Evolutionary conservation across 2,888 invertebrate species (phyloP).

Genomic region (Nipponacmea schrenckii): DNA sequence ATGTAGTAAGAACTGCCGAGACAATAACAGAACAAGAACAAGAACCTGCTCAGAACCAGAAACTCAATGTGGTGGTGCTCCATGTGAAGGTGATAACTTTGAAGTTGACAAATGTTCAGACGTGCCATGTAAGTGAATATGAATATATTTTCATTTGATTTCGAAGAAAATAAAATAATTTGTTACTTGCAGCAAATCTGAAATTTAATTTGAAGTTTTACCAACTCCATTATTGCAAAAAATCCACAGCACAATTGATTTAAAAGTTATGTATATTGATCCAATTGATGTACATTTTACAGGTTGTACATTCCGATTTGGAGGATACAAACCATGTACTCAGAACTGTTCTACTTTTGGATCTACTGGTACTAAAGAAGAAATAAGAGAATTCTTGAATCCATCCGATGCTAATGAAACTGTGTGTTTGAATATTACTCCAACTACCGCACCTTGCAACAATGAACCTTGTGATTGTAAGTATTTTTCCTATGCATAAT

Average conservation of each 20-base stretch:
- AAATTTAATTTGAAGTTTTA: no score
- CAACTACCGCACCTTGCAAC: neutral
- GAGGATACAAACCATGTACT: neutral
- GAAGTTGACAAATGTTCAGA: neutral
- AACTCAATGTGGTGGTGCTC: neutral
- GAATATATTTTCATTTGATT: neutral
- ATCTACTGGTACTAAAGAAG: neutral
- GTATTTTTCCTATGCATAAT: neutral
- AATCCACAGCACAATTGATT: no score
- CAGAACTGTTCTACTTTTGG: neutral
- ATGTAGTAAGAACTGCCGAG: neutral
- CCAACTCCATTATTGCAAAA: no score
- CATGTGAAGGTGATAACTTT: neutral
- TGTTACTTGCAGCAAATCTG: no score
- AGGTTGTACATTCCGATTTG: neutral
- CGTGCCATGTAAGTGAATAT: neutral
- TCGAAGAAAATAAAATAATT: neutral
- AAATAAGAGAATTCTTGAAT: neutral
- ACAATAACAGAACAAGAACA: neutral
- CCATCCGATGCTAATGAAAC: neutral
- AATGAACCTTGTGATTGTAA: neutral
- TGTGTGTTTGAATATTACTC: neutral
- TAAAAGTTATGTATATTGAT: no score
- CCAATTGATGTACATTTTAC: neutral
- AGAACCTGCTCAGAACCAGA: neutral